A percentile compares a stretch with the other conserved stretches of the same genome.
These are phyloP conservation scores for Gephyroberyx darwinii DNA, from an alignment of 2,797 vertebrate species.

Conservation along the genomic window DNA sequence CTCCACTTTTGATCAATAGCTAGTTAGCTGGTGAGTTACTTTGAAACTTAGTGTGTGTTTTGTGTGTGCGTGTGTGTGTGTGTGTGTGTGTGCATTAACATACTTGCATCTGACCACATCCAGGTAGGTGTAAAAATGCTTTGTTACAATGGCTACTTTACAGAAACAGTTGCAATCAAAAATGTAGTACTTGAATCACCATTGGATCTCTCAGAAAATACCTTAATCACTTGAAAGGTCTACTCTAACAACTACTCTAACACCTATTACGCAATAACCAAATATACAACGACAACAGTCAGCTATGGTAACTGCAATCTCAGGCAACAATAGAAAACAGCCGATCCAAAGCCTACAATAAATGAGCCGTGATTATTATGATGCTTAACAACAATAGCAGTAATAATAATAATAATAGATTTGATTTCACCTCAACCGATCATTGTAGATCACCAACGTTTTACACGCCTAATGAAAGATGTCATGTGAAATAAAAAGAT, in stretches of 20 bases:
- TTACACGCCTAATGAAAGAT: background rate
- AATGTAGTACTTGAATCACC: constrained; percentile 24
- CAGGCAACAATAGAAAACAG: no score
- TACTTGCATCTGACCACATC: background rate
- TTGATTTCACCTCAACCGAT: no score
- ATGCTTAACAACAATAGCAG: no score
- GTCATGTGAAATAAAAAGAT: constrained; percentile 10
- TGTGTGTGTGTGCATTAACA: no score
- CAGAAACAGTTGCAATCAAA: constrained; percentile 43
- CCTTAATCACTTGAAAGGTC: constrained; percentile 39
- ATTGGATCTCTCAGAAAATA: constrained; percentile 16
- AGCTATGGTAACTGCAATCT: no score
- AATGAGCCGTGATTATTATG: no score
- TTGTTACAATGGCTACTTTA: constrained; percentile 38
- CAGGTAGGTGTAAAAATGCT: background rate
- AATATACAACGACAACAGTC: background rate
- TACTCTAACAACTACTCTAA: constrained; percentile 8
- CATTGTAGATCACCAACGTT: background rate
- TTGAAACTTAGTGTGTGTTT: no score
- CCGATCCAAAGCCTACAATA: no score
- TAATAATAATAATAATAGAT: no score
- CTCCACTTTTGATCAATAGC: no score
- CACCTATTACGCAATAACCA: background rate
- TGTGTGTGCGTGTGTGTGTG: no score
- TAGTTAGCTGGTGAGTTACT: no score